A percentile compares a stretch with the other conserved stretches of the same genome.
Evolutionary conservation across 37 sponge, comb jelly and placozoan genomes (phyloP).

Genomic region (Crambe crambe): DNA sequence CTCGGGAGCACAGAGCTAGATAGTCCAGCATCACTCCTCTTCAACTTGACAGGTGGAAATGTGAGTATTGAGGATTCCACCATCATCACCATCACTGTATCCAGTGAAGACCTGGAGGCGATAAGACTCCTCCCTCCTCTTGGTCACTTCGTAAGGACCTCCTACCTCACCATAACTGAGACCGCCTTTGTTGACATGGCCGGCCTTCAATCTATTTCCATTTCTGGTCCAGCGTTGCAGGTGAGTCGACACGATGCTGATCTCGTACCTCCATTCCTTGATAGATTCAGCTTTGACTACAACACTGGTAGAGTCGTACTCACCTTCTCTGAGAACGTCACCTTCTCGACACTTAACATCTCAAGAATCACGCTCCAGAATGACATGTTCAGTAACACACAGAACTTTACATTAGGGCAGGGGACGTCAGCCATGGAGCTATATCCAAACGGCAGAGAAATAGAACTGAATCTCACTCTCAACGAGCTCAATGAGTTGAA

Average conservation of each 20-base stretch:
- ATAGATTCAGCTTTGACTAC: slow-evolving; percentile 61
- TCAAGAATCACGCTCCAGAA: slow-evolving; percentile 67
- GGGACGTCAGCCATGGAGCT: slow-evolving; percentile 32
- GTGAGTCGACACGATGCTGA: slow-evolving; percentile 69
- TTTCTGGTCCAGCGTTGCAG: slow-evolving; percentile 28
- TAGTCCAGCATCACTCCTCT: background rate
- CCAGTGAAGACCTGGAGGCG: slow-evolving; percentile 54
- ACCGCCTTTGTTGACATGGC: slow-evolving; percentile 77
- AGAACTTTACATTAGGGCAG: slow-evolving; percentile 48
- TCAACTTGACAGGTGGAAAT: slow-evolving; percentile 66
- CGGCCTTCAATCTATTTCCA: slow-evolving; percentile 35
- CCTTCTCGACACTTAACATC: slow-evolving; percentile 41
- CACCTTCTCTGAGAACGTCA: slow-evolving; percentile 78
- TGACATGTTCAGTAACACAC: slow-evolving; percentile 2
- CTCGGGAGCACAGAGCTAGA: slow-evolving; percentile 23
- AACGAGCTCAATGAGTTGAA: slow-evolving; percentile 79
- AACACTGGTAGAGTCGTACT: slow-evolving; percentile 53
- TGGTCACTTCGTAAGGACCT: slow-evolving; percentile 52
- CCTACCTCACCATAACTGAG: slow-evolving; percentile 53
- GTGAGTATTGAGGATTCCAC: slow-evolving; percentile 73
- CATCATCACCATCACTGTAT: slow-evolving; percentile 70
- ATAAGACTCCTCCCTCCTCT: slow-evolving; percentile 79
- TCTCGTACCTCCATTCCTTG: slow-evolving; percentile 73
- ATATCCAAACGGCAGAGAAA: slow-evolving; percentile 11
- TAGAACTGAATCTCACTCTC: slow-evolving; percentile 45